A percentile compares a stretch with the other conserved stretches of the same genome.
Conservation (phyloP, 2,797 vertebrate species). For the Percopsis omiscomaycus region DNA sequence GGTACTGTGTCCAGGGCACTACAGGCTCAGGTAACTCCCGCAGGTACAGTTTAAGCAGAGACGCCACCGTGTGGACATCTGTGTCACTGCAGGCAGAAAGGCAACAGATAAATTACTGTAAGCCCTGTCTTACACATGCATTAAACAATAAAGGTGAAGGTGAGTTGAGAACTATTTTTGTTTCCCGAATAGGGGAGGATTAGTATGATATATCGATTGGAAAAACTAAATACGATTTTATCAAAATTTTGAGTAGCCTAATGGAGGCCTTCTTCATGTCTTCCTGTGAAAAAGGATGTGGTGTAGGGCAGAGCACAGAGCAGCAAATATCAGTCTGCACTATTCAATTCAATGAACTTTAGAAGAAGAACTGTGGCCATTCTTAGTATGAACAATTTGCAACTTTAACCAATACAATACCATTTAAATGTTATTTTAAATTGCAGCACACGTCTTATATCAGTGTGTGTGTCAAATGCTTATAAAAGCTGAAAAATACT, state of each 20-base stretch:
- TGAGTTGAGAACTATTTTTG: too few species aligned
- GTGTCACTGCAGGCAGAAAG: slow-evolving; percentile 82
- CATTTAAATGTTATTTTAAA: too few species aligned
- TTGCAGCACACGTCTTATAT: too few species aligned
- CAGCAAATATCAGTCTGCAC: slow-evolving; percentile 27
- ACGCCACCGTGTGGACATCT: slow-evolving; percentile 96
- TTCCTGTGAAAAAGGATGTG: slow-evolving; percentile 68
- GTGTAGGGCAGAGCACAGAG: slow-evolving; percentile 51
- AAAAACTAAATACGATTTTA: background rate
- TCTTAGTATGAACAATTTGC: too few species aligned
- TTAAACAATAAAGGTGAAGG: too few species aligned
- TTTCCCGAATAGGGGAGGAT: too few species aligned
- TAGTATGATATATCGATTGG: too few species aligned
- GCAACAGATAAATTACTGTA: background rate
- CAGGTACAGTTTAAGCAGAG: slow-evolving; percentile 93
- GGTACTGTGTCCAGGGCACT: slow-evolving; percentile 92
- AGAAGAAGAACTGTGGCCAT: too few species aligned
- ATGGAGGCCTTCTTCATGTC: slow-evolving; percentile 31
- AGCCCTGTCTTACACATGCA: background rate
- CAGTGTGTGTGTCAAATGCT: too few species aligned
- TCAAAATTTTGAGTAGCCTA: slow-evolving; percentile 33
- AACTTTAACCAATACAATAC: too few species aligned
- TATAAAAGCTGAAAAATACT: too few species aligned
- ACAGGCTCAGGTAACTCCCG: slow-evolving; percentile 93
- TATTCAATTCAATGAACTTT: background rate